Conservation (phyloP, 2,888 invertebrate genomes). For the Julus scanicus region DNA sequence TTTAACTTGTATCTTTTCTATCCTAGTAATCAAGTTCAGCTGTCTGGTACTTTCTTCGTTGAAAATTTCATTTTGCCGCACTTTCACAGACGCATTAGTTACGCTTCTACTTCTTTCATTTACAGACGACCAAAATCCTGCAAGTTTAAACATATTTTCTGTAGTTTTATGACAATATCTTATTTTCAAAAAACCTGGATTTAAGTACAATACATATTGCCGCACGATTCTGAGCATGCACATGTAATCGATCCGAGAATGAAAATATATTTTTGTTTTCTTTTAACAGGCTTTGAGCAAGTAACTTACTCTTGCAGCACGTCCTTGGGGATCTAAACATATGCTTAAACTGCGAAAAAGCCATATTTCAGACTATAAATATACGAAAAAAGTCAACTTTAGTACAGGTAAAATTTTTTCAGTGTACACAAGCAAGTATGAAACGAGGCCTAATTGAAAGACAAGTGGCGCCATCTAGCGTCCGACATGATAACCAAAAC, state of each 20-base stretch:
- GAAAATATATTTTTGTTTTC: not conserved
- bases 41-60: constrained; percentile 81
- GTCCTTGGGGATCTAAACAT: not conserved
- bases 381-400: not conserved
- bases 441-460: not conserved
- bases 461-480: constrained; percentile 38
- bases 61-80: constrained; percentile 71
- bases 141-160: not conserved
- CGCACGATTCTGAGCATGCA: not conserved
- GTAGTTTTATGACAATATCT: not conserved
- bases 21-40: constrained; percentile 77
- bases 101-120: not conserved
- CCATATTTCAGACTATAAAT: not conserved
- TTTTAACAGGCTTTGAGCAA: too few relatives aligned
- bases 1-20: constrained; percentile 90
- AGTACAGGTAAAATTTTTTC: not conserved
- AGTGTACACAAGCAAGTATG: not conserved
- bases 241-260: not conserved
- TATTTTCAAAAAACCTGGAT: too few relatives aligned
- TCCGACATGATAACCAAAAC: not conserved
- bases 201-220: not conserved
- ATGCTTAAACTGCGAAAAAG: not conserved
- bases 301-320: constrained; percentile 14
- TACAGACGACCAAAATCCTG: constrained; percentile 12
- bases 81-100: constrained; percentile 58